Base-by-base conservation (phyloP, 2,888 invertebrate species). In the Caenorhabditis zanzibari region DNA sequence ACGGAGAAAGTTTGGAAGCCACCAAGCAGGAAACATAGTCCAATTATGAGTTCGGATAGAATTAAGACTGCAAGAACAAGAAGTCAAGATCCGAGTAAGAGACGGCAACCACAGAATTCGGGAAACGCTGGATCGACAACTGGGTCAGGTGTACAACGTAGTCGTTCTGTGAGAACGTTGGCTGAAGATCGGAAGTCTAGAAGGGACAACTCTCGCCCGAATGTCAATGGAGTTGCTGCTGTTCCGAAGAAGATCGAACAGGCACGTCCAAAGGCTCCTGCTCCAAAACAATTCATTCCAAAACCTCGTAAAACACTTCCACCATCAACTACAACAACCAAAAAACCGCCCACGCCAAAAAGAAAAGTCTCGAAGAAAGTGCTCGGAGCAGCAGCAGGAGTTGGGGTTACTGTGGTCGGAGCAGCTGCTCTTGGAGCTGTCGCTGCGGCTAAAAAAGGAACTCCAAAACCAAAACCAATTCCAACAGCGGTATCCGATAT, bases 21-120 rank as follows among this genome's bases (percentile, higher is more conserved):
- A 14, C 84, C 84, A 22, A 84, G 84, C 49, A 76, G 84, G 5
- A 79, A 80, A 38, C 79, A 80, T 28, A 84, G 84, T 47, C 84
- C 84, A 12, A 84, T 84, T n/a, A 58, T 84, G 61, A 74, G 74
- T 52, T 72, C 76, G 6, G 80, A 80, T 64, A 63, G 83, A 22
- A 83, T 83, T 3, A 74, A 75, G 64, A 83, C 83, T 6, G 83
- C 83, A n/a, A 32, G 83, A n/a, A 83, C 79, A 5, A 54, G 83
- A 16, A 79, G 79, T 35, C 83, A 83, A 14, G 83, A 83, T 47
- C 83, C 83, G 5, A 54, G 79, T n/a, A 72, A 44, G 38, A 28
- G 64, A 12, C 22, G 83, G 41, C 66, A 73, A 24, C 59, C 28
- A 16, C 44, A 54, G 61, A 38, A 61, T 19, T 49, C 68, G 22